A percentile compares a stretch with the other conserved stretches of the same genome.
These are phyloP conservation scores for Eubasilissa splendida DNA, from an alignment of 2,888 invertebrate genomes.

Conservation along the genomic window DNA sequence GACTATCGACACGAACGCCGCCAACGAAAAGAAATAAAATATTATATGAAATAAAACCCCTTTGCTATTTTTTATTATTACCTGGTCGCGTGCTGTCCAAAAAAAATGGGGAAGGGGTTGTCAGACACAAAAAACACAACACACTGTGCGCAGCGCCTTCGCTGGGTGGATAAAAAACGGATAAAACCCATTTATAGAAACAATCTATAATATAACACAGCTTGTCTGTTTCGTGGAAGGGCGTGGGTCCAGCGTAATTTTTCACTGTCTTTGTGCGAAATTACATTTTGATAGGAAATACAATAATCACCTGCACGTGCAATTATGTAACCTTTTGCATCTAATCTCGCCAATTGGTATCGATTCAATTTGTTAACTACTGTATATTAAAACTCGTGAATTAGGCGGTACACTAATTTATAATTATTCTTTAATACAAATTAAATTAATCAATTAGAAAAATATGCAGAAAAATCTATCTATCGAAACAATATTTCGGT, in stretches of 20 bases:
- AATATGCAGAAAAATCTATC: too few species aligned
- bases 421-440: too few species aligned
- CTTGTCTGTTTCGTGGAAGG: conserved; percentile 30
- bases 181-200: conserved; percentile 46
- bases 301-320: not conserved
- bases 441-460: too few species aligned
- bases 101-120: conserved; percentile 49
- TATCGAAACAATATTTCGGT: too few species aligned
- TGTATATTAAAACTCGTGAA: too few species aligned
- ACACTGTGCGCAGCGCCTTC: conserved; percentile 30
- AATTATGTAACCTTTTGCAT: too few species aligned
- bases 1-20: conserved; percentile 36
- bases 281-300: conserved; percentile 14
- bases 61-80: conserved; percentile 51
- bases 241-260: conserved; percentile 4
- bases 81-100: conserved; percentile 55
- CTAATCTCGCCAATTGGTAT: too few species aligned
- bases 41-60: conserved; percentile 46
- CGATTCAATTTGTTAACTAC: too few species aligned
- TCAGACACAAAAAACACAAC: conserved; percentile 44
- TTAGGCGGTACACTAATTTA: too few species aligned
- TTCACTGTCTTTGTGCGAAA: conserved; percentile 28
- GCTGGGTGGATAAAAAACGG: conserved; percentile 34
- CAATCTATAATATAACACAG: conserved; percentile 41
- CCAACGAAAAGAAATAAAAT: conserved; percentile 40